Evolutionary conservation across 2,113 vertebrate genomes (phyloP), one percentile per base, ranked within the genome.

Genomic region (Tetraodon nigroviridis): DNA sequence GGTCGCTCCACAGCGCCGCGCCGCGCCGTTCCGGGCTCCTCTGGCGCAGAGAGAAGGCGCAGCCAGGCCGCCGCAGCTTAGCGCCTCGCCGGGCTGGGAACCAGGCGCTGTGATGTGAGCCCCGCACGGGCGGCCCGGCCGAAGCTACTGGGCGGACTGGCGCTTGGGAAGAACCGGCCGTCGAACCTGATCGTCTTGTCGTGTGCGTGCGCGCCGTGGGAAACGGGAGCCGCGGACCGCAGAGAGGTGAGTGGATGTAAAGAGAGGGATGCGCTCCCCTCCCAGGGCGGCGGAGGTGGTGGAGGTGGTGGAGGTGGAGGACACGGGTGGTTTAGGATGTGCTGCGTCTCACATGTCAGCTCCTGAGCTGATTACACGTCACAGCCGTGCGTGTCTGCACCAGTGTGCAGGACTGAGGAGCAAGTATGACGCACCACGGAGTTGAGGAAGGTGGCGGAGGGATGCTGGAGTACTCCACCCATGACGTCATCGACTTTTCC

Each of bases 401-500:
- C 10, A 11, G 12, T 37, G 10, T 37, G 32, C 8, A 8, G 32
- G 32, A 37, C 2, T 12, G 4, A 8, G 12, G 32, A 37, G 8
- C 1, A 37, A 37, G 32, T 37, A 12, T 37, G 32, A 11, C 11
- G 32, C 11, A 14, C 44, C 16, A 6, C 56, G 22, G 76, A 82
- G 72, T 83, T 78, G 63, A 63, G 42, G 21, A 3, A 57, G 51
- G 46, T 72, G 65, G 75, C 56, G 22, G 65, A 64, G 54, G 66
- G 58, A 69, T 47, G 63, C 64, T 47, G 41, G 61, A 50, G 49
- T 61, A 79, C 82, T 86, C 84, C 87, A 84, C 84, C 84, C 81
- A 84, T 87, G 84, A 87, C 86, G 84, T 87, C 86, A 87, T 81
- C 81, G 75, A 86, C 83, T 86, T 85, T 80, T 61, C 61, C 81